phyloP scores from a whole-genome alignment of 2,888 invertebrate species.

The Oscheius sp. region DNA sequence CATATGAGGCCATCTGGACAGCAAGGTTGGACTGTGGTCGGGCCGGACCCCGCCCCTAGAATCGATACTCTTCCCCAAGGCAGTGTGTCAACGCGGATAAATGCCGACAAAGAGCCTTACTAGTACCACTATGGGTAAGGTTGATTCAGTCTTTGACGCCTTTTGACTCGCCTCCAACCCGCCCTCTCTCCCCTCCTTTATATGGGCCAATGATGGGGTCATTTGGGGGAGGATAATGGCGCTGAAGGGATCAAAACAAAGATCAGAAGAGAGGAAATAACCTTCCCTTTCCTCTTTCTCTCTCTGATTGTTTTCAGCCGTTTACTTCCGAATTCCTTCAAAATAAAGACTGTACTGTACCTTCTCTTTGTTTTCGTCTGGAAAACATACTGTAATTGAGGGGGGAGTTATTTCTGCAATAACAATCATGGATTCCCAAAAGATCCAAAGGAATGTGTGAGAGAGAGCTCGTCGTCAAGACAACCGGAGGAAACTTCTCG shows the following conservation, averaged over 20 bases:
- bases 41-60: conserved; percentile 24
- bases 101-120: conserved; percentile 30
- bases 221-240: too few species aligned
- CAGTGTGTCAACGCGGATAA: conserved; percentile 31
- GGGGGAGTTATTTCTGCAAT: too few species aligned
- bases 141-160: neutral
- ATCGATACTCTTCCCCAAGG: conserved; percentile 31
- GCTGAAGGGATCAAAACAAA: neutral
- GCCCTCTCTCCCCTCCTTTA: neutral
- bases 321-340: too few species aligned
- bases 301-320: too few species aligned
- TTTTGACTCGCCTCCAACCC: neutral
- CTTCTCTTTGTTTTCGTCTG: too few species aligned
- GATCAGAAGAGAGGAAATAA: too few species aligned
- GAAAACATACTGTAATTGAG: too few species aligned
- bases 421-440: too few species aligned
- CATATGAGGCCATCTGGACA: neutral
- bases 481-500: too few species aligned
- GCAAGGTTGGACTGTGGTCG: conserved; percentile 10
- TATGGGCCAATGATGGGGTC: neutral
- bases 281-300: too few species aligned
- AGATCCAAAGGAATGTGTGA: neutral
- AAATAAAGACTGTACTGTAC: too few species aligned
- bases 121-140: neutral
- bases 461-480: neutral